Base-by-base conservation (phyloP, 2,888 invertebrate species). In the Nebria brevicollis region DNA sequence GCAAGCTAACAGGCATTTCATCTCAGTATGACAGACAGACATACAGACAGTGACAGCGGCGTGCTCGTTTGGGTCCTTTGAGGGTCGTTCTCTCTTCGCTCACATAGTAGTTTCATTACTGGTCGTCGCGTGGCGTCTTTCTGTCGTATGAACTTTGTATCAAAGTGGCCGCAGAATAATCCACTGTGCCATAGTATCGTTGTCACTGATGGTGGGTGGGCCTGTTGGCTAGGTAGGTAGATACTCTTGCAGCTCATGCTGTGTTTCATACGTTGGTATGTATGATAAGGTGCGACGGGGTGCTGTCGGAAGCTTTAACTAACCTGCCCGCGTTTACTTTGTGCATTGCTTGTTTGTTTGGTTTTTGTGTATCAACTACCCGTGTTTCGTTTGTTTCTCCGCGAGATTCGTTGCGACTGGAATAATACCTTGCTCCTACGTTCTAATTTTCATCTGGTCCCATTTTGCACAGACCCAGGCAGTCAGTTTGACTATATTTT, bases 261-360 rank as follows among this genome's bases (percentile, higher is more conserved):
- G 15, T 13, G 25, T 68, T 25, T 68, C n/a, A 68, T 68, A 25
- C n/a, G 13, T 15, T n/a, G 15, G 13, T 13, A 66, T 13, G 15
- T 66, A 13, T n/a, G 7, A 11, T 66, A 1, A 6, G 66, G 20
- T 66, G 20, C 6, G 20, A 7, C 66, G 7, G 20, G 66, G 20
- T 20, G 20, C 20, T 20, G 0, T 20, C 66, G 20, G 20, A 68
- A 6, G 25, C 25, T n/a, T 10, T 68, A 68, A 68, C 68, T 68
- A 68, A 68, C 68, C 68, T 25, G 25, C 68, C 68, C 54, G 54
- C 54, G 54, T 54, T 54, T 54, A 54, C 54, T 54, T 54, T 54
- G 54, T 54, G 54, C 7, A 2, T 11, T 13, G 54, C 54, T 13
- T 54, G 54, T 54, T 54, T 54, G 54, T 13, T 8, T 54, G 13